These are phyloP conservation scores for Habroteleia sp. DNA, from an alignment of 2,888 invertebrate species.

Conservation along the genomic window DNA sequence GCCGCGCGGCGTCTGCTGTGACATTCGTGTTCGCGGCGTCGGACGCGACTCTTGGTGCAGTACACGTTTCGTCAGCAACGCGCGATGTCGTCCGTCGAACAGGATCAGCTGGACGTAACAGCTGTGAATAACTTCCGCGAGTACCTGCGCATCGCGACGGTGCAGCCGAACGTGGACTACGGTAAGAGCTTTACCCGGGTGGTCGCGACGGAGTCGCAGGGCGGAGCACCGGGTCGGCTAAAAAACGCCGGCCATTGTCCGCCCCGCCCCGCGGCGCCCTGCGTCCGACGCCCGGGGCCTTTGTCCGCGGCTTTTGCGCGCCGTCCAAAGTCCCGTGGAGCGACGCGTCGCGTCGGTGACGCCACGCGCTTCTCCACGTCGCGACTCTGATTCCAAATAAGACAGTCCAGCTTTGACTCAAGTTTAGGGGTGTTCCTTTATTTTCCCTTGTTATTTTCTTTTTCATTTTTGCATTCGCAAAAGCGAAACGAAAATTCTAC, in stretches of 20 bases:
- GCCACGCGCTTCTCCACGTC: slow-evolving; percentile 26
- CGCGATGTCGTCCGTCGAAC: slow-evolving; percentile 67
- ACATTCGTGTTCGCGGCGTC: slow-evolving; percentile 66
- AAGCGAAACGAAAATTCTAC: too few relatives aligned
- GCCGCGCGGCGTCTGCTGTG: slow-evolving; percentile 47
- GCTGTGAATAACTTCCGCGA: slow-evolving; percentile 62
- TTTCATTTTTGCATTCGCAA: too few relatives aligned
- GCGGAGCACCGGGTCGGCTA: slow-evolving; percentile 14
- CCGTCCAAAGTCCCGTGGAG: not conserved
- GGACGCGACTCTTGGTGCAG: slow-evolving; percentile 69
- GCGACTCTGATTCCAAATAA: too few relatives aligned
- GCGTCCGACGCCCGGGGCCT: too few relatives aligned
- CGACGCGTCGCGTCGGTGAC: slow-evolving; percentile 36
- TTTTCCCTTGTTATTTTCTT: too few relatives aligned
- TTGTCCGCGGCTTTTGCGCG: not conserved
- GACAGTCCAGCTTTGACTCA: too few relatives aligned
- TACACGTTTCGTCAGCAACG: slow-evolving; percentile 48
- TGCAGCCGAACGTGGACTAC: slow-evolving; percentile 56
- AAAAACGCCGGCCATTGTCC: slow-evolving; percentile 37
- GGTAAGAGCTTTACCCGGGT: slow-evolving; percentile 15
- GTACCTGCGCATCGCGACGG: slow-evolving; percentile 49
- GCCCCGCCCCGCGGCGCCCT: slow-evolving; percentile 17
- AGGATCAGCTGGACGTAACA: slow-evolving; percentile 60
- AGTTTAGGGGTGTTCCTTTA: too few relatives aligned
- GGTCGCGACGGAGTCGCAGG: slow-evolving; percentile 6